Evolutionary conservation across 2,797 vertebrate genomes (phyloP).

Genomic region (Prunella strophiata): DNA sequence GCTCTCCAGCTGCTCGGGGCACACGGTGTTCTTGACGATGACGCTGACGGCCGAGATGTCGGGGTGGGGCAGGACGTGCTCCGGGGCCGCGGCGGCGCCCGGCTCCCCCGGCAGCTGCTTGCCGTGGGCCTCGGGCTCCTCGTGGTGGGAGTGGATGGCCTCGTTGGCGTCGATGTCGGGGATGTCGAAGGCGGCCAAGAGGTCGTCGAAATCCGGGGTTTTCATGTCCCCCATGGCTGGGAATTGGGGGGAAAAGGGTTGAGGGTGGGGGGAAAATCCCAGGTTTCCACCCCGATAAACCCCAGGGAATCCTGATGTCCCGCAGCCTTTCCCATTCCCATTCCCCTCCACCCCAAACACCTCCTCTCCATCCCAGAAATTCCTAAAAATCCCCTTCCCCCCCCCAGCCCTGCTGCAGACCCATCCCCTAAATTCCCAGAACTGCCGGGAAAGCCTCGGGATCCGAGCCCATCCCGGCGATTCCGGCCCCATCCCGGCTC

Average conservation of each 20-base stretch:
- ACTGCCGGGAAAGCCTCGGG: background rate
- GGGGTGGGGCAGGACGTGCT: conserved; percentile 51
- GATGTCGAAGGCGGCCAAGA: conserved; percentile 96
- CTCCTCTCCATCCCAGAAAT: too few species aligned
- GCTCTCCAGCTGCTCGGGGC: conserved; percentile 78
- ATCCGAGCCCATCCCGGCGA: background rate
- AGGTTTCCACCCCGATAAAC: rapidly evolving
- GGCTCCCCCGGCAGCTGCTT: conserved; percentile 29
- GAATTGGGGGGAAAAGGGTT: background rate
- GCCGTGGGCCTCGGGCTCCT: conserved; percentile 82
- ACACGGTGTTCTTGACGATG: conserved; percentile 93
- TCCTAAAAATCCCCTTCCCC: background rate
- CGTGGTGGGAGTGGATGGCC: conserved; percentile 89
- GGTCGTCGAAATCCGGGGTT: conserved; percentile 97
- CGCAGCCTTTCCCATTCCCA: rapidly evolving
- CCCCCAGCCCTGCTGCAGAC: rapidly evolving
- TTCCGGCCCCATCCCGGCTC: background rate
- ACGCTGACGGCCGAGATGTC: conserved; percentile 91
- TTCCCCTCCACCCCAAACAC: too few species aligned
- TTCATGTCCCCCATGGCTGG: conserved; percentile 97
- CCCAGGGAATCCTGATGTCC: rapidly evolving
- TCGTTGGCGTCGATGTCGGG: conserved; percentile 96
- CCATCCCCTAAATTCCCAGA: rapidly evolving
- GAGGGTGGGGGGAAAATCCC: rapidly evolving
- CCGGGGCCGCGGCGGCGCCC: conserved; percentile 11